Base-by-base conservation (phyloP, 2,797 vertebrate genomes). In the Lepilemur ruficaudatus region DNA sequence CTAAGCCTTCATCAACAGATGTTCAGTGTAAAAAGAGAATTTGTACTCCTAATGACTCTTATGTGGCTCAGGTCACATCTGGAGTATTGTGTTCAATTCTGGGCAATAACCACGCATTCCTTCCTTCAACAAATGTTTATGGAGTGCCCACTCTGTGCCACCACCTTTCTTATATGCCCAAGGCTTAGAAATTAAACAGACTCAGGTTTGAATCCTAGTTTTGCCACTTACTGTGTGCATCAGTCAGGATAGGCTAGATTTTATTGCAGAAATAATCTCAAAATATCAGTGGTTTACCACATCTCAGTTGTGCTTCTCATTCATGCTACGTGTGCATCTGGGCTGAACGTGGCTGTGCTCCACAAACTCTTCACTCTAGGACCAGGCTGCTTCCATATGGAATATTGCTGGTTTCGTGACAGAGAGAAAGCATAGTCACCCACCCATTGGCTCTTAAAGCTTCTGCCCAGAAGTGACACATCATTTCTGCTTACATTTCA, bases 41-140 rank as follows among this genome's bases (percentile, higher is more conserved):
- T 93, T 97, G 48, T 84, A 76, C 35, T 83, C 72, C n/a, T 63
- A 85, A 52, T 59, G 73, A 88, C 69, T 89, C 69, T 59, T 79
- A 88, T 4, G 61, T 91, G 89, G 75, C 93, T 95, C 86, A 87
- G 69, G 82, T 95, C 91, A 35, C 86, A 95, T 91, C 73, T 96
- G 55, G 90, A 94, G 82, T 96, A 95, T 85, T 86, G 57, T 52
- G 57, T 89, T 95, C 80, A 81, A 28, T 96, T 89, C 93, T 96
- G 93, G 89, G 95, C 93, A 97, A 41, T 25, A 69, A 38, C 69
- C 78, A 50, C 41, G 12, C 46, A 94, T 96, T 95, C 93, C 67
- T 86, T 96, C 50, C 86, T 91, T 96, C 83, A 93, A 41, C 86
- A 93, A 95, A 94, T 96, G 72, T 91, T 95, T 96, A 38, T 92